Percentiles rank a stretch among this genome's conserved stretches.
Conservation (phyloP, 2,113 vertebrate genomes). For the Pelusios castaneus region DNA sequence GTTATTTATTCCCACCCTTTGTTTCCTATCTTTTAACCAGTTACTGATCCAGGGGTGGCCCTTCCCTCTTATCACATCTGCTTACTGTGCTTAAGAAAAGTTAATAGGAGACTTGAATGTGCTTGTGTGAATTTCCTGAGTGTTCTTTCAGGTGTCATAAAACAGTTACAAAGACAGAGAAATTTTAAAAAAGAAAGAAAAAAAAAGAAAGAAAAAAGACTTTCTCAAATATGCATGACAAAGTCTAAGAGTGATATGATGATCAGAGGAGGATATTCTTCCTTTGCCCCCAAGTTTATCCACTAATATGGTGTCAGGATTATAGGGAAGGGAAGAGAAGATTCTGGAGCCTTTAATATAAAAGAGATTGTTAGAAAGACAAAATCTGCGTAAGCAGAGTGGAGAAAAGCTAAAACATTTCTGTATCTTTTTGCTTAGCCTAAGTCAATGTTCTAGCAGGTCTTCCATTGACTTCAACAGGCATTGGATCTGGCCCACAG, state of each 20-base stretch:
- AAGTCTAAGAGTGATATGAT: background rate
- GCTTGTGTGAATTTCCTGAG: background rate
- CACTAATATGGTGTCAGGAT: background rate
- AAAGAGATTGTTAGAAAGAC: background rate
- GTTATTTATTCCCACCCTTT: too few species aligned
- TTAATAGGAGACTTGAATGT: background rate
- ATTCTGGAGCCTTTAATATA: background rate
- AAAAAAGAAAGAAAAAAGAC: too few species aligned
- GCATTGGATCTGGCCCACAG: rapidly evolving
- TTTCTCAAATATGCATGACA: background rate
- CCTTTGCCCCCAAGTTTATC: background rate
- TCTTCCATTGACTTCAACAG: background rate
- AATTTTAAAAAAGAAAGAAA: too few species aligned
- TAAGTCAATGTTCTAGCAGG: too few species aligned
- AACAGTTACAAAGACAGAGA: background rate
- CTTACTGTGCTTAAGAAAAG: too few species aligned
- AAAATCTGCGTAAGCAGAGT: background rate
- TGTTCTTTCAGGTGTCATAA: background rate
- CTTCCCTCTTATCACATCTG: too few species aligned
- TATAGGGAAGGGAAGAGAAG: background rate
- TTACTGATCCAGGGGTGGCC: too few species aligned
- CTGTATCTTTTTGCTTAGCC: background rate
- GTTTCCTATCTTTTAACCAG: too few species aligned
- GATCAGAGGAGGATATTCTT: background rate
- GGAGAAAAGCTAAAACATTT: background rate